Base-by-base conservation (phyloP, 2,113 vertebrate species). In the Syngnathus scovelli region DNA sequence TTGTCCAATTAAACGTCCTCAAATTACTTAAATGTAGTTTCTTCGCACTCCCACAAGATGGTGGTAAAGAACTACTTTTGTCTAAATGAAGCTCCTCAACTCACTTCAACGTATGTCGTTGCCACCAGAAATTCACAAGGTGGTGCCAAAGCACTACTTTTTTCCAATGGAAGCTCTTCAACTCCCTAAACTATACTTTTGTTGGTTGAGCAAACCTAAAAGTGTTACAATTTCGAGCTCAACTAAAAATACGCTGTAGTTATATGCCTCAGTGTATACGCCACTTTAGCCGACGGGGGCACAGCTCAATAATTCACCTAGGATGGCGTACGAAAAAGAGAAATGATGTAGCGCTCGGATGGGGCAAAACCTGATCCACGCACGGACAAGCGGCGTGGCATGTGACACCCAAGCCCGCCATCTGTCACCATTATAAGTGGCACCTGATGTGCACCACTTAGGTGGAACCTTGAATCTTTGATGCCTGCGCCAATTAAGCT, bases 341-440 rank as follows among this genome's bases (percentile, higher is more conserved):
- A 88, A 89, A 88, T 82, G 70, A 61, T 67, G 79, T 74, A 66
- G 67, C 76, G 78, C 79, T 80, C 80, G 74, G 77, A 56, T 65
- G 70, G 78, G 78, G 66, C 79, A 85, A 82, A 89, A 91, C 88
- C 78, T 77, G 87, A 90, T 87, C 89, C 39, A 66, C 15, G 67
- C 68, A 74, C 61, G 74, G 76, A 88, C 85, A 81, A 86, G 88
- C 55, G 74, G 70, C 85, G 59, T 72, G 76, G 77, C 72, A 84
- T 77, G 81, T 85, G 89, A 91, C 85, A 90, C 88, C 87, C 68
- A 80, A 81, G n/a, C 63, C 76, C 83, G 78, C 86, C 88, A 88
- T 87, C 89, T 89, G 89, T 86, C 88, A 86, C 87, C 86, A 85
- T 88, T 87, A 89, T 89, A 89, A 90, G 86, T 88, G 90, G 82